Conservation (phyloP, 2,797 vertebrate species). For the Arnoldichthys spilopterus region DNA sequence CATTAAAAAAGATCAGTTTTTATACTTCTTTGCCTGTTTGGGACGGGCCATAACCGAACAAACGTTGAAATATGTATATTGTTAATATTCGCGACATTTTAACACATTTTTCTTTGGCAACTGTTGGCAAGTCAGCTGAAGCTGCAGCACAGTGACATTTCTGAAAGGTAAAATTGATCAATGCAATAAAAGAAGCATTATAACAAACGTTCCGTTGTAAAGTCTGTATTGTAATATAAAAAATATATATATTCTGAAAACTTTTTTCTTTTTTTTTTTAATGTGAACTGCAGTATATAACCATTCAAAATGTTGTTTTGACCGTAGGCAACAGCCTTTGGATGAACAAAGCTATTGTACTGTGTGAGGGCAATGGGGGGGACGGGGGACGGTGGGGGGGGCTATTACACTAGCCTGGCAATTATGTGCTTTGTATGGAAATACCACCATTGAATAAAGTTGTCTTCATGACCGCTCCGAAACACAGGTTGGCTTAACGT, state of each 20-base stretch:
- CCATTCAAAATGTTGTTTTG: conserved; percentile 69
- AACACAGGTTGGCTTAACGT: conserved; percentile 71
- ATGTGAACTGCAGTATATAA: conserved; percentile 73
- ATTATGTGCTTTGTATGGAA: conserved; percentile 82
- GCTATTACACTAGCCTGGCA: conserved; percentile 66
- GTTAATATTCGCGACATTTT: conserved; percentile 70
- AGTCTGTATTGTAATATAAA: conserved; percentile 85
- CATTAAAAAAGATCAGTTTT: no score
- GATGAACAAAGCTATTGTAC: conserved; percentile 65
- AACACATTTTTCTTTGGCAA: conserved; percentile 67
- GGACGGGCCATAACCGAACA: no score
- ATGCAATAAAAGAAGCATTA: conserved; percentile 82
- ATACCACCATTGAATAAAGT: conserved; percentile 84
- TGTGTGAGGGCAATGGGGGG: conserved; percentile 60
- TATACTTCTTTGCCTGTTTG: no score
- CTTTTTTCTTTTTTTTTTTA: conserved; percentile 56
- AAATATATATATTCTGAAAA: conserved; percentile 71
- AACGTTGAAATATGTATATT: no score
- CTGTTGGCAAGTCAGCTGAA: conserved; percentile 71
- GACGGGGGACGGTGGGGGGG: conserved; percentile 47
- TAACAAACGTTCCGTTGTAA: conserved; percentile 79
- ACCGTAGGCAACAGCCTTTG: conserved; percentile 66
- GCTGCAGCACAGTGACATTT: conserved; percentile 69
- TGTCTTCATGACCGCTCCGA: conserved; percentile 80
- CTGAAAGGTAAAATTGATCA: conserved; percentile 70